Evolutionary conservation across 2,888 invertebrate genomes (phyloP).

Genomic region (Mesorhabditis sp.): DNA sequence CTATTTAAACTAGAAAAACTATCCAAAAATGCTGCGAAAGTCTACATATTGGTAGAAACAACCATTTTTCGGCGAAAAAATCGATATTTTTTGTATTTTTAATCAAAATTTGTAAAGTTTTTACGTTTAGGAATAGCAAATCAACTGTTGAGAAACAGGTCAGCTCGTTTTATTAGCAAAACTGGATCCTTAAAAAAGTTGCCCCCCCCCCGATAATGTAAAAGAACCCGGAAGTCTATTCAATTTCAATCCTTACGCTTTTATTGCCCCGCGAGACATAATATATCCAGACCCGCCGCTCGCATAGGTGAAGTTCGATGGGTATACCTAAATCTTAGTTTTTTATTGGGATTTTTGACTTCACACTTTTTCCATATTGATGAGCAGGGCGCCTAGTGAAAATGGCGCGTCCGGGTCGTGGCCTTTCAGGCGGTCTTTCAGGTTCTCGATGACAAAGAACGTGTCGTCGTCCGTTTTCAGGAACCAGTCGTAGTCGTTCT

Average conservation of each 20-base stretch:
- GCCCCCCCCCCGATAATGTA: neutral
- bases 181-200: neutral
- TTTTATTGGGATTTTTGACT: neutral
- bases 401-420: neutral
- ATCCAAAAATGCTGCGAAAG: too few relatives aligned
- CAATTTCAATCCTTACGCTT: neutral
- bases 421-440: conserved; percentile 4
- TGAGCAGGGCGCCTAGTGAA: neutral
- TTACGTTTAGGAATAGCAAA: too few relatives aligned
- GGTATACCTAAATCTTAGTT: neutral
- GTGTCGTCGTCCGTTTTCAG: conserved; percentile 4
- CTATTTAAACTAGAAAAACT: too few relatives aligned
- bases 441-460: conserved; percentile 3
- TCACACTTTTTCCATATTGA: neutral
- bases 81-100: too few relatives aligned
- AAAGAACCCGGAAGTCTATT: neutral
- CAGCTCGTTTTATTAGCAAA: too few relatives aligned
- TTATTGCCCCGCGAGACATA: neutral
- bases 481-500: neutral
- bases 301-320: neutral
- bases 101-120: too few relatives aligned
- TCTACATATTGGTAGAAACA: too few relatives aligned
- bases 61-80: too few relatives aligned
- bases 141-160: too few relatives aligned
- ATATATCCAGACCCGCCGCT: conserved; percentile 2